Evolutionary conservation across 1,140 invertebrate species (phyloP).

Genomic region (Anagrus nilaparvatae): DNA sequence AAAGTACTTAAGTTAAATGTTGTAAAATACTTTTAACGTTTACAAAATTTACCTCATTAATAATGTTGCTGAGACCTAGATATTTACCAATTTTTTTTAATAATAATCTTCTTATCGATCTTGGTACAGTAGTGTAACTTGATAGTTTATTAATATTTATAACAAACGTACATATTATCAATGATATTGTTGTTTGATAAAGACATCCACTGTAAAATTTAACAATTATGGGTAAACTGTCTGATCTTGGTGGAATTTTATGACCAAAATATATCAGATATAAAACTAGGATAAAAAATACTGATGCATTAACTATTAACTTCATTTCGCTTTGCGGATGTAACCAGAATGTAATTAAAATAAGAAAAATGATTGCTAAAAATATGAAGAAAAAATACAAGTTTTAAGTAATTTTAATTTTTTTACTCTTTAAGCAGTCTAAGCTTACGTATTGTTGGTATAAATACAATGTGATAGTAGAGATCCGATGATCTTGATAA

Average conservation of each 20-base stretch:
- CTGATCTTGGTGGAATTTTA: slow-evolving; percentile 47
- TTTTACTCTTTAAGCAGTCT: background rate
- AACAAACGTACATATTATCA: slow-evolving; percentile 52
- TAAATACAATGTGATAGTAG: slow-evolving; percentile 50
- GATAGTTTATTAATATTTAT: slow-evolving; percentile 45
- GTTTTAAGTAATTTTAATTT: background rate
- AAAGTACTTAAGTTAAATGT: no score
- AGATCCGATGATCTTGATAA: slow-evolving; percentile 48
- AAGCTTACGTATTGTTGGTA: slow-evolving; percentile 48
- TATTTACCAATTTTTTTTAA: slow-evolving; percentile 43
- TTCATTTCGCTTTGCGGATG: slow-evolving; percentile 56
- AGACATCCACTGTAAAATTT: slow-evolving; percentile 47
- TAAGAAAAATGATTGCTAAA: slow-evolving; percentile 51
- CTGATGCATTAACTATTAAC: slow-evolving; percentile 49
- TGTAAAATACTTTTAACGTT: slow-evolving; percentile 1
- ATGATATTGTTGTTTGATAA: slow-evolving; percentile 48
- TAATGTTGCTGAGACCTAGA: slow-evolving; percentile 39
- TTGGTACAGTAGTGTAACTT: slow-evolving; percentile 44
- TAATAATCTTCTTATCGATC: slow-evolving; percentile 44
- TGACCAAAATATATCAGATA: slow-evolving; percentile 55
- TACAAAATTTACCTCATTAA: slow-evolving; percentile 21
- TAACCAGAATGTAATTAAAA: slow-evolving; percentile 53
- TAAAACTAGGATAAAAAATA: slow-evolving; percentile 46
- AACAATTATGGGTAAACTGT: slow-evolving; percentile 56
- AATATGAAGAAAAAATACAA: slow-evolving; percentile 16